Evolutionary conservation across 2,113 vertebrate species (phyloP), one percentile per base, ranked within the genome.

Genomic region (Rhinopomastus cyanomelas): DNA sequence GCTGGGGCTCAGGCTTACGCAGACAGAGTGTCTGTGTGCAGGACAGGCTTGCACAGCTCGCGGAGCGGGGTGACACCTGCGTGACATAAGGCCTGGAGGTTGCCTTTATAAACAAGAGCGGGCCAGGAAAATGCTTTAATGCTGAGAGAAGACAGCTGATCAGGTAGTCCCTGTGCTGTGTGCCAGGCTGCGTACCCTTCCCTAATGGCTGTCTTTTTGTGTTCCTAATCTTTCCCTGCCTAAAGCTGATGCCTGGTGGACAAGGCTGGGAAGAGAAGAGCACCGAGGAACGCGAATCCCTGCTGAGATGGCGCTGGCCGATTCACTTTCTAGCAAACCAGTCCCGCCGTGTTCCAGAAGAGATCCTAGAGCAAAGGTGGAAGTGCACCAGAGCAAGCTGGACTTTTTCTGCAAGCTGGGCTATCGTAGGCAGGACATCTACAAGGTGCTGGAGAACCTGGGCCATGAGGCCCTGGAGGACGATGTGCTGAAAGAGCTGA

Each of bases 321-420:
- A 65, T 59, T 94, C 92, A 8, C 6, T 65, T 75, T 68, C 87
- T 15, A 52, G 76, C 76, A 75, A 89, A 51, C 52, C 36, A 5
- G n/a, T 49, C 42, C 22, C 51, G 42, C 53, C 61, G 4, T 3
- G 5, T 34, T 86, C 80, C 19, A 11, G 39, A 19, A 49, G 71
- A 18, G 36, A 30, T 61, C 42, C 91, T 67, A 29, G 51, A 1
- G 7, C 27, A 10, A 57, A 60, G 3, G 97, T 98, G 97, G 98
- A 98, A 71, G 91, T 12, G 6, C 93, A 96, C 26, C 96, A 96
- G 79, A 95, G 81, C 96, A 98, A 98, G 68, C 95, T 99, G 95
- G 98, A 98, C 39, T 98, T 98, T 22, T 99, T 99, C 90, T 97
- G 97, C 85, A 99, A 99, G 96, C 92, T 99, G 86, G 98, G 98